phyloP scores from a whole-genome alignment of 2,888 invertebrate genomes.

The Eupithecia abbreviata region DNA sequence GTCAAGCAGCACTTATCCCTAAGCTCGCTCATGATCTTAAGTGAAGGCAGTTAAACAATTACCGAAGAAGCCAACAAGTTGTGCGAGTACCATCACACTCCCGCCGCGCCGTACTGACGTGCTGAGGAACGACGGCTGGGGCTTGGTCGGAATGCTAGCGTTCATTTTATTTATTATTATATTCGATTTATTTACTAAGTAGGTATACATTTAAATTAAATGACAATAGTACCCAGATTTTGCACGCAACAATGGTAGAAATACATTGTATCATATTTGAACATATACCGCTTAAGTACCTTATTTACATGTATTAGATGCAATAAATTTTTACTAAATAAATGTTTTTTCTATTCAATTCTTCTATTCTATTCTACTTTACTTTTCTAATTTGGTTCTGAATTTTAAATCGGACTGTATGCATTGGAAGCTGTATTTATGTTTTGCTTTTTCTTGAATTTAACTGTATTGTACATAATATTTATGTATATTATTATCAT shows the following conservation, averaged over 20 bases:
- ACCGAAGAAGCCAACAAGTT: conserved; percentile 35
- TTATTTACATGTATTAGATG: too few relatives aligned
- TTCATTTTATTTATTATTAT: neutral
- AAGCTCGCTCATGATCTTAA: conserved; percentile 24
- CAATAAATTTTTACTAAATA: too few relatives aligned
- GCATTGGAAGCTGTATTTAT: neutral
- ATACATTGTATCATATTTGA: too few relatives aligned
- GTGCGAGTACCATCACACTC: conserved; percentile 30
- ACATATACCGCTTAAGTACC: too few relatives aligned
- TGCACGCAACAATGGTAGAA: too few relatives aligned
- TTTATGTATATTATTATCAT: too few relatives aligned
- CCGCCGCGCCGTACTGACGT: conserved; percentile 33
- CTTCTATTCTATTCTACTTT: too few relatives aligned
- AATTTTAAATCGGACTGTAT: neutral
- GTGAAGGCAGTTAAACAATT: conserved; percentile 40
- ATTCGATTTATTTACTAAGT: too few relatives aligned
- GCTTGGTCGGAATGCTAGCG: conserved; percentile 14
- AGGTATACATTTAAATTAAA: too few relatives aligned
- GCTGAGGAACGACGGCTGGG: conserved; percentile 22
- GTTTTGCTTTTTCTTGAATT: neutral
- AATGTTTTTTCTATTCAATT: too few relatives aligned
- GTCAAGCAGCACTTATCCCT: conserved; percentile 30
- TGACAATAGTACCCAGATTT: too few relatives aligned
- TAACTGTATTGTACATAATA: neutral
- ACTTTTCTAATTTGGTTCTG: neutral